These are phyloP conservation scores for Manacus vitellinus DNA, from an alignment of 2,113 vertebrate species.

Conservation along the genomic window DNA sequence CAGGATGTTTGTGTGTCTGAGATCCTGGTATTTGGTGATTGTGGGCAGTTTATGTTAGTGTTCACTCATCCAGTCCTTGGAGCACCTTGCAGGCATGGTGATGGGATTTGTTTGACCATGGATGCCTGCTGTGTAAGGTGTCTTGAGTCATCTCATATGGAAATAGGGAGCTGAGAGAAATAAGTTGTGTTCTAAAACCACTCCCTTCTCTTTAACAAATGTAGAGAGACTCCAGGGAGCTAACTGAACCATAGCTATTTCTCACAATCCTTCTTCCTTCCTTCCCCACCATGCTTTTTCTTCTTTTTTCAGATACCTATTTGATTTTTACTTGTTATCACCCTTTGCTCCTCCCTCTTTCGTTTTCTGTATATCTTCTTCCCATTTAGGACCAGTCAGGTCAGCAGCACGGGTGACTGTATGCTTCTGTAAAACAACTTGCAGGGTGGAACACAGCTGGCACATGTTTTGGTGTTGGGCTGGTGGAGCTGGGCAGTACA, in stretches of 20 bases:
- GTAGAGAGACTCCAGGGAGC: neutral
- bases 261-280: neutral
- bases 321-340: neutral
- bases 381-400: neutral
- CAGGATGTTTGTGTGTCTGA: accelerated
- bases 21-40: neutral
- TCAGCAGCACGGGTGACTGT: neutral
- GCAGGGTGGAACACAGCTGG: accelerated
- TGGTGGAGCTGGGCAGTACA: neutral
- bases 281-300: neutral
- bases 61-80: neutral
- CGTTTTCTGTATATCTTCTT: neutral
- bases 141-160: constrained; percentile 11
- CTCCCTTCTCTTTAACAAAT: neutral
- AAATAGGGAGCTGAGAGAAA: neutral
- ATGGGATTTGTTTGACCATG: neutral
- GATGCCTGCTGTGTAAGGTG: neutral
- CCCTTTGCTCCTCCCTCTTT: neutral
- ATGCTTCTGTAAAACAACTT: neutral
- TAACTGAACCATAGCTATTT: neutral
- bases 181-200: neutral
- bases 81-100: neutral
- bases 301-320: neutral
- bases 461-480: accelerated
- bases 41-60: neutral